Base-by-base conservation (phyloP, 30 jellyfish, hydroid and myxozoan genomes). In the Hydractinia symbiolongicarpus region DNA sequence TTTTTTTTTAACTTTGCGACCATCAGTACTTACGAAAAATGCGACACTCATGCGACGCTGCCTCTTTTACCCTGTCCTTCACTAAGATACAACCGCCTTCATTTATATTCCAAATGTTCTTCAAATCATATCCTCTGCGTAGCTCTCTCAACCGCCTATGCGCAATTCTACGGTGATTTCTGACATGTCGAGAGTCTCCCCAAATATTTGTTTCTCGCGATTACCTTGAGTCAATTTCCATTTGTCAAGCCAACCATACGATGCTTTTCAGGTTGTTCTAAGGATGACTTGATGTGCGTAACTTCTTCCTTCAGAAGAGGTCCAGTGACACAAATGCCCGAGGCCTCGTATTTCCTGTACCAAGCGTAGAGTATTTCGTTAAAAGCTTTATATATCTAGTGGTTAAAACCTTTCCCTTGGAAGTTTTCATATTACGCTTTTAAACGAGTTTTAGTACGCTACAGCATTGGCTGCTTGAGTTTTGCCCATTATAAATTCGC, bases 401-500 rank as follows among this genome's bases (percentile, higher is more conserved):
- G 81, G 86, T 67, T 67, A 20, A 81, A 81, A 67, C 87, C 87
- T 57, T 81, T 67, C 49, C 88, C 88, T 52, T 81, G 87, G 60
- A 81, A 81, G 86, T 57, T 81, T 67, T 81, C 86, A 55, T 81
- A 30, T 57, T 66, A 49, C 49, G 14, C 79, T 81, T 57, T 81
- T 20, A 81, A 50, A 9, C 17, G 19, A 49, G 19, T 52, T 57
- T 81, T 86, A n/a, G 87, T 52, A 20, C 60, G 50, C 60, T 73
- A 64, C 19, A 49, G 67, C 21, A 57, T 15, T 77, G 83, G 82
- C 83, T 50, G 88, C 88, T 81, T 66, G 86, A 9, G 86, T 67
- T 56, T 81, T 81, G 44, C 88, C 86, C 66, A 67, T 81, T 52
- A 64, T 66, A 57, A 7, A 81, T 67, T 50, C 15, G 52, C 67